Conservation (phyloP, 2,888 invertebrate species). For the Harpagoxenus sublaevis region DNA sequence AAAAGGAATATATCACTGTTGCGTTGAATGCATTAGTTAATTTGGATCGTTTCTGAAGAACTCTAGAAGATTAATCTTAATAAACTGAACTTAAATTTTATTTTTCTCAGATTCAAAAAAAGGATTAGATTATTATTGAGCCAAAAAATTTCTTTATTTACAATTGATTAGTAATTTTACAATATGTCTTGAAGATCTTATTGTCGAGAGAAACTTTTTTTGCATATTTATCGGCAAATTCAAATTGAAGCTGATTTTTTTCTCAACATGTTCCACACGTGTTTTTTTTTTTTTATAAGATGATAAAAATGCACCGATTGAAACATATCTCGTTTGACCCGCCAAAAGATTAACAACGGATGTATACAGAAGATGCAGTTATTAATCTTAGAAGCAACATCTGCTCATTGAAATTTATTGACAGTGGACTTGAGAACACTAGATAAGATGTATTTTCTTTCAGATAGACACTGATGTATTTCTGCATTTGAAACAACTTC, state of each 20-base stretch:
- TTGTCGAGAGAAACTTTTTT: neutral
- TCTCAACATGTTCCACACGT: neutral
- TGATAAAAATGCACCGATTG: neutral
- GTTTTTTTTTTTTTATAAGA: neutral
- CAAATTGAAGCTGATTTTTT: neutral
- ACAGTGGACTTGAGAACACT: neutral
- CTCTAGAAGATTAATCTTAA: neutral
- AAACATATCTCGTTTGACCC: neutral
- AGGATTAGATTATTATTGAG: neutral
- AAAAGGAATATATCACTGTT: neutral
- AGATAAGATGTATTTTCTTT: slow-evolving; percentile 40
- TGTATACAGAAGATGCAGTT: neutral
- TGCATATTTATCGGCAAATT: neutral
- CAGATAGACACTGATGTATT: slow-evolving; percentile 11
- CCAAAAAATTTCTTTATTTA: neutral
- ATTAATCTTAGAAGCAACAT: neutral
- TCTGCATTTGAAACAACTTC: neutral
- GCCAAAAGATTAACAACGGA: neutral
- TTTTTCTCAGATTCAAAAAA: neutral
- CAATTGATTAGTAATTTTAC: neutral
- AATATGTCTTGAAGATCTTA: too few relatives aligned
- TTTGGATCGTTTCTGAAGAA: neutral
- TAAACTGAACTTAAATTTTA: neutral
- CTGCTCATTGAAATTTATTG: slow-evolving; percentile 5
- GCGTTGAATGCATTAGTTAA: neutral